These are phyloP conservation scores for Gryon sp. DNA, from an alignment of 1,140 invertebrate genomes.

Conservation along the genomic window DNA sequence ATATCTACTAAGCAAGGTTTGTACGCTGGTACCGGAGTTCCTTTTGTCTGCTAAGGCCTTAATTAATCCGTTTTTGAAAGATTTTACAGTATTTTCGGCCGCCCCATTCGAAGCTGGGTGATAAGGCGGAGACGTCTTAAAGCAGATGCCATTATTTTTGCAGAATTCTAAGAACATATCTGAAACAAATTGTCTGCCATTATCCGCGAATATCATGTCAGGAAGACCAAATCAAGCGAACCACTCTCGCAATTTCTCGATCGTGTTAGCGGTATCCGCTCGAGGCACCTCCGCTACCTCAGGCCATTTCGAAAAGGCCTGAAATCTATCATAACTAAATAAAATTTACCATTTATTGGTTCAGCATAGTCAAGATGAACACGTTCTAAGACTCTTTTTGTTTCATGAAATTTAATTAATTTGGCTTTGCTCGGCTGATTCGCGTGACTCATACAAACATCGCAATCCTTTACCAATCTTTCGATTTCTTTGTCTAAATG, in stretches of 20 bases:
- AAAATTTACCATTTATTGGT: slow-evolving; percentile 16
- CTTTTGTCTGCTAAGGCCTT: slow-evolving; percentile 36
- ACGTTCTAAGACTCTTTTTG: slow-evolving; percentile 20
- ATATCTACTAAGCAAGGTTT: slow-evolving; percentile 50
- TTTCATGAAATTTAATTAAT: slow-evolving; percentile 37
- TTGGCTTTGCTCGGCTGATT: slow-evolving; percentile 30
- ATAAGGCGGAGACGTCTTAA: slow-evolving; percentile 59
- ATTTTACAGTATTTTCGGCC: slow-evolving; percentile 66
- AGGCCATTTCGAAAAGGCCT: slow-evolving; percentile 56
- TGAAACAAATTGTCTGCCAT: slow-evolving; percentile 58
- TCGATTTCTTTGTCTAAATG: no score
- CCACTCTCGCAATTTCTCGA: slow-evolving; percentile 59
- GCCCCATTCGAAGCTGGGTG: slow-evolving; percentile 67
- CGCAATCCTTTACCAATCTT: no score
- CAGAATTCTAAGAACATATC: slow-evolving; percentile 59
- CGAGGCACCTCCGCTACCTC: slow-evolving; percentile 44
- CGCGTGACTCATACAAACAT: no score
- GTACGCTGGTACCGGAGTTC: slow-evolving; percentile 4
- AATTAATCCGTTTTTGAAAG: slow-evolving; percentile 63
- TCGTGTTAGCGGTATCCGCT: slow-evolving; percentile 45
- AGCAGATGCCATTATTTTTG: slow-evolving; percentile 58
- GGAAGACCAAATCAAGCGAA: slow-evolving; percentile 65
- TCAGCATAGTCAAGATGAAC: slow-evolving; percentile 36
- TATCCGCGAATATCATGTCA: slow-evolving; percentile 55
- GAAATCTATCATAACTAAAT: slow-evolving; percentile 22